Percentiles rank a stretch among this genome's conserved stretches.
Evolutionary conservation across 2,888 invertebrate species (phyloP).

Genomic region (Campoplex nolae): DNA sequence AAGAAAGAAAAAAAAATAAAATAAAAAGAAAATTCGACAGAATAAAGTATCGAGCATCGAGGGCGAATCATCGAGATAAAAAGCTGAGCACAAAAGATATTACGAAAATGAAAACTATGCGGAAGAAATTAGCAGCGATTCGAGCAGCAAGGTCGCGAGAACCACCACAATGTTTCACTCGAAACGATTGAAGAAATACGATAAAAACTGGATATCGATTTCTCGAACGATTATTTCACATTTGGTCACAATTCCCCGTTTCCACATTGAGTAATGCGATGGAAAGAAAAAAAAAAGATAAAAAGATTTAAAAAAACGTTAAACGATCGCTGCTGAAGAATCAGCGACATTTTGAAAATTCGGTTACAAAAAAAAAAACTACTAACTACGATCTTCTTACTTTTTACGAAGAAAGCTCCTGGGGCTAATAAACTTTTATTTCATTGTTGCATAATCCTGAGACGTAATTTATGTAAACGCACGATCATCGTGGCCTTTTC

Average conservation of each 20-base stretch:
- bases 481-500: not conserved
- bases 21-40: no score
- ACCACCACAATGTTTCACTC: not conserved
- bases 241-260: not conserved
- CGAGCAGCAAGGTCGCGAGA: not conserved
- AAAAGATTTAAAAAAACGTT: not conserved
- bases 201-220: slow-evolving; percentile 1
- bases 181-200: not conserved
- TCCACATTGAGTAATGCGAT: not conserved
- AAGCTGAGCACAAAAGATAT: not conserved
- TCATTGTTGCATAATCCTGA: not conserved
- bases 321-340: not conserved
- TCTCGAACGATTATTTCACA: not conserved
- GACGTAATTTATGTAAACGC: slow-evolving; percentile 14
- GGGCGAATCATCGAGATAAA: not conserved
- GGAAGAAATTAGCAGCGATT: not conserved
- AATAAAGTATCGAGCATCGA: not conserved
- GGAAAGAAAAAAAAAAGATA: not conserved
- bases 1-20: no score
- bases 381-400: not conserved
- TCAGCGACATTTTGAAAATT: not conserved
- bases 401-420: not conserved
- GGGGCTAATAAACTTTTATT: not conserved
- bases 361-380: not conserved
- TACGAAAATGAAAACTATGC: not conserved